Conservation (phyloP, 2,888 invertebrate species). For the Acanthosepion pharaonis region DNA sequence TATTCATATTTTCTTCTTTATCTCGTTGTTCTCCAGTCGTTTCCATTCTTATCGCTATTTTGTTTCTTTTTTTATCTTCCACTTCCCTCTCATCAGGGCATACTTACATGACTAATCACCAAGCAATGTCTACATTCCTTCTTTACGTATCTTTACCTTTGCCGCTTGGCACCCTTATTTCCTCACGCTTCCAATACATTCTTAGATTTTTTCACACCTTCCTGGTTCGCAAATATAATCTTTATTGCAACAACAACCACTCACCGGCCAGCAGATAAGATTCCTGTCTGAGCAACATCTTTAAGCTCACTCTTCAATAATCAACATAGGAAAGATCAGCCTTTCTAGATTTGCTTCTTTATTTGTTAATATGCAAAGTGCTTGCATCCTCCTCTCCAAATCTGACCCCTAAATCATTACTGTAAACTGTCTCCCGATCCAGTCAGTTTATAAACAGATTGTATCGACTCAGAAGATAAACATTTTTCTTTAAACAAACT, state of each 20-base stretch:
- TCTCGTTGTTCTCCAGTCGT: neutral
- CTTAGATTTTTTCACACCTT: neutral
- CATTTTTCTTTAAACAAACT: no score
- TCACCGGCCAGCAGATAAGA: neutral
- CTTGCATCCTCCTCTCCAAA: neutral
- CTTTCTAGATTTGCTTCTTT: neutral
- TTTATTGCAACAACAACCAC: neutral
- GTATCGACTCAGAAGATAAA: no score
- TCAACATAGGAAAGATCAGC: neutral
- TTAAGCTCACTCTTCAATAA: neutral
- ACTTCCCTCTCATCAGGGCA: neutral
- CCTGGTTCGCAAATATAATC: neutral
- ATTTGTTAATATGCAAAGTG: neutral
- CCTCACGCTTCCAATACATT: neutral
- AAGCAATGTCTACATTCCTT: neutral
- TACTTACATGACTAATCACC: neutral
- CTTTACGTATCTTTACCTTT: neutral
- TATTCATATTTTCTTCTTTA: neutral
- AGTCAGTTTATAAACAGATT: no score
- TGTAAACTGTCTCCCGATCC: no score
- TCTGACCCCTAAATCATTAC: neutral
- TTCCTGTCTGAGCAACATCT: neutral
- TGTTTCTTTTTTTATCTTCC: neutral
- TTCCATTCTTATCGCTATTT: neutral
- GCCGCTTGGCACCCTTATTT: neutral